Base-by-base conservation (phyloP, 2,113 vertebrate species). In the Microcebus jonahi region DNA sequence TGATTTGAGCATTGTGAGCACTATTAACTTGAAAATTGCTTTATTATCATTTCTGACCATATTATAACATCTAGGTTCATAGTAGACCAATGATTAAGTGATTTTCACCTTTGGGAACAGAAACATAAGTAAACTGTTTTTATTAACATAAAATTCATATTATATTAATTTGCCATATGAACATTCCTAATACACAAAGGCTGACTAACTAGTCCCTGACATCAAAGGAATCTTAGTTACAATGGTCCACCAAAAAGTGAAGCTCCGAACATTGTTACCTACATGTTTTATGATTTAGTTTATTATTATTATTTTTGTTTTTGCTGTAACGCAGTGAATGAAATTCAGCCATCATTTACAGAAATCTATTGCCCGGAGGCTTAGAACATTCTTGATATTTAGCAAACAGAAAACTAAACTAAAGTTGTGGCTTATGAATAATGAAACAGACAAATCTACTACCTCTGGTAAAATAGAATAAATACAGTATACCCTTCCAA, bases 351-450 rank as follows among this genome's bases (percentile, higher is more conserved):
- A 39, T 96, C 97, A 70, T 80, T 97, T 97, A 97, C 61, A 4
- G n/a, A 20, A 79, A 82, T 87, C 45, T 94, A 7, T 68, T 94
- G 55, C 94, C 93, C 92, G 11, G 57, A 12, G 50, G 88, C 67
- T 96, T 91, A 85, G 82, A 97, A 93, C 8, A 63, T 90, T 97
- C 89, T 88, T 90, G 77, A 53, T 97, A 91, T 96, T 97, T 97
- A 93, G 94, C 67, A 97, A 95, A 71, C 71, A 80, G 53, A 96
- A 90, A 84, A 88, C 85, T 83, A 88, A 91, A 85, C 80, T 92
- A 86, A 97, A 98, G 92, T 89, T 1, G 0, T 80, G 87, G 83
- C 57, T 97, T 96, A 92, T 94, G 71, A 98, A 97, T 97, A 97
- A 98, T 90, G 80, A 95, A 97, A 95, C 82, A 96, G 21, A 95